Conservation (phyloP, 2,888 invertebrate species). For the Apamea sordens region DNA sequence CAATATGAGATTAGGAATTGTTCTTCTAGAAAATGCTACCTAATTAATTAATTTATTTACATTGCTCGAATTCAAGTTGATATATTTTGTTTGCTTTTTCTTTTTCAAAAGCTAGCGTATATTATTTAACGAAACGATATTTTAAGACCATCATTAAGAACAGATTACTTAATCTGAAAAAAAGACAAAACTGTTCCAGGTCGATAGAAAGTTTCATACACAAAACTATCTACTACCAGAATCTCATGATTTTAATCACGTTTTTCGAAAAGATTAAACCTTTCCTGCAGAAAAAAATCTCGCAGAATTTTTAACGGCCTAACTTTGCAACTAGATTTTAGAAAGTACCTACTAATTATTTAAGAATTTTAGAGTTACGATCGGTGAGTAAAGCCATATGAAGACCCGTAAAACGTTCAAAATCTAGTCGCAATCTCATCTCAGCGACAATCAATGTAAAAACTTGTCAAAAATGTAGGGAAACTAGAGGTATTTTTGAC, state of each 20-base stretch:
- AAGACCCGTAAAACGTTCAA: background rate
- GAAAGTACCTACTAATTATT: background rate
- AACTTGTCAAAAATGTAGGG: background rate
- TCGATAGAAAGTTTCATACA: background rate
- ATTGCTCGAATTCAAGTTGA: background rate
- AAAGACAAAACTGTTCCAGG: background rate
- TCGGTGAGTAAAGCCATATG: background rate
- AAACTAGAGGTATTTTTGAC: background rate
- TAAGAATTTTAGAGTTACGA: background rate
- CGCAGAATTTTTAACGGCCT: background rate
- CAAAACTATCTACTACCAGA: background rate
- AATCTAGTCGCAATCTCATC: background rate
- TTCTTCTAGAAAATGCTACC: slow-evolving; percentile 5
- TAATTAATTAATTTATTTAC: background rate
- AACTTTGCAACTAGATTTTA: background rate
- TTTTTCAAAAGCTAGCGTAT: background rate
- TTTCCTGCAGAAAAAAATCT: background rate
- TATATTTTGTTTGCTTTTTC: background rate
- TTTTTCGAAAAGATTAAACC: background rate
- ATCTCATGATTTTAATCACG: background rate
- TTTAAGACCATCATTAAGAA: background rate
- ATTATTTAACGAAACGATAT: background rate
- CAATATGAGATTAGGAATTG: background rate
- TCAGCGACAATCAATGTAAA: background rate
- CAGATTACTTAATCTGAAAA: background rate